These are phyloP conservation scores for Lagorchestes hirsutus DNA, from an alignment of 2,797 vertebrate species.

Conservation along the genomic window DNA sequence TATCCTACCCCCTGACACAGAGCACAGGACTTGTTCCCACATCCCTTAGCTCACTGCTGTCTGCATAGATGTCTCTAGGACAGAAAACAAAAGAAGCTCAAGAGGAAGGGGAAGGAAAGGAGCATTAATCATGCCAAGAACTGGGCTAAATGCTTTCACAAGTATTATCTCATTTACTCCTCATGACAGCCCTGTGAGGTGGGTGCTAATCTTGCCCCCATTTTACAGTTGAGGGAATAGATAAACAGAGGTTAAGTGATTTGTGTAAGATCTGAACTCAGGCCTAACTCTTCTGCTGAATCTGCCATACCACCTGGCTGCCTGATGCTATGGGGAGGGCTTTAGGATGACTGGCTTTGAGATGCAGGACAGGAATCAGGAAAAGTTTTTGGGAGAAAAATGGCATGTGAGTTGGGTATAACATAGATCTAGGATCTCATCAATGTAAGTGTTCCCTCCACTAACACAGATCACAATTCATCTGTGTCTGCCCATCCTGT, in stretches of 20 bases:
- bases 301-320: accelerated
- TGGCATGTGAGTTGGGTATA: neutral
- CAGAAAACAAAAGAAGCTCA: neutral
- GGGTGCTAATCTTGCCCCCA: neutral
- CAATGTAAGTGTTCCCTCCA: neutral
- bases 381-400: neutral
- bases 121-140: neutral
- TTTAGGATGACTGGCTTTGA: neutral
- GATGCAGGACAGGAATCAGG: neutral
- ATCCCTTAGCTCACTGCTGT: neutral
- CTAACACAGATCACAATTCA: neutral
- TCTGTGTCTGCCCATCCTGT: neutral
- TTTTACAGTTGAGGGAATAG: neutral
- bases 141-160: neutral
- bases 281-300: neutral
- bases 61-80: neutral
- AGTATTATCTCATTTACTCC: neutral
- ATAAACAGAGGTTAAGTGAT: neutral
- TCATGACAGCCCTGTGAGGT: neutral
- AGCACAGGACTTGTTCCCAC: neutral
- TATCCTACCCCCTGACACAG: neutral
- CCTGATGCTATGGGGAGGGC: neutral
- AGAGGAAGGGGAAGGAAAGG: neutral
- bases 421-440: neutral
- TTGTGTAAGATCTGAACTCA: neutral